Conservation (phyloP, 2,113 vertebrate genomes). For the Neodon shergylaensis region DNA sequence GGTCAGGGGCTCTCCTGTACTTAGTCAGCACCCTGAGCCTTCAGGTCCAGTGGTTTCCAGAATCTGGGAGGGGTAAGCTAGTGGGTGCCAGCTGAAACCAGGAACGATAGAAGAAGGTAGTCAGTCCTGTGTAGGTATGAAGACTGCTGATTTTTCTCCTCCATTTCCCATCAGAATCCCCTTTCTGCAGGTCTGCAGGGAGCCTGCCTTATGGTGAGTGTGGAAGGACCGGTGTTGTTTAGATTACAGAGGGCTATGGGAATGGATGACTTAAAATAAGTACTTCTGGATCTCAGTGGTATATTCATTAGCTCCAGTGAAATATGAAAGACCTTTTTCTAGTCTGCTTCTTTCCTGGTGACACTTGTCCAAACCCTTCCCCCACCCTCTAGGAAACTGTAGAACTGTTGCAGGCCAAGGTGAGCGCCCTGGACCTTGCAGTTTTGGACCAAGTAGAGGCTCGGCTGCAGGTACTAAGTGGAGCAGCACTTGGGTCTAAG, state of each 20-base stretch:
- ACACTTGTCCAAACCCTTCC: neutral
- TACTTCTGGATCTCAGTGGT: neutral
- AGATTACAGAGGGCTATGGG: neutral
- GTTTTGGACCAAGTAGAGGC: slow-evolving; percentile 96
- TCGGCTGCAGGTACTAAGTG: slow-evolving; percentile 91
- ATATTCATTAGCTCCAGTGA: neutral
- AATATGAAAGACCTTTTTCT: neutral
- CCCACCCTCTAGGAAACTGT: slow-evolving; percentile 89
- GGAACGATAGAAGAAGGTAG: neutral
- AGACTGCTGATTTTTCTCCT: neutral
- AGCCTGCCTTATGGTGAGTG: slow-evolving; percentile 91
- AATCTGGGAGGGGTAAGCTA: slow-evolving; percentile 18
- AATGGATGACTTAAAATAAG: slow-evolving; percentile 5
- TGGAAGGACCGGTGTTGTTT: neutral
- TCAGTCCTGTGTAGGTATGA: neutral
- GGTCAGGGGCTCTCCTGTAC: slow-evolving; percentile 82
- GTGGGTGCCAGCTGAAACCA: neutral
- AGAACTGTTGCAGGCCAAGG: slow-evolving; percentile 94
- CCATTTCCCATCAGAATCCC: slow-evolving; percentile 88
- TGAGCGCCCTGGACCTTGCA: slow-evolving; percentile 91
- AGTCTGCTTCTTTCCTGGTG: slow-evolving; percentile 2
- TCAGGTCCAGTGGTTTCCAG: neutral
- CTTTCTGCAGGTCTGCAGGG: slow-evolving; percentile 92
- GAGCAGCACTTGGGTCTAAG: neutral
- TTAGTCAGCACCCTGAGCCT: neutral